Evolutionary conservation across 2,888 invertebrate genomes (phyloP).

Genomic region (Hyles lineata): DNA sequence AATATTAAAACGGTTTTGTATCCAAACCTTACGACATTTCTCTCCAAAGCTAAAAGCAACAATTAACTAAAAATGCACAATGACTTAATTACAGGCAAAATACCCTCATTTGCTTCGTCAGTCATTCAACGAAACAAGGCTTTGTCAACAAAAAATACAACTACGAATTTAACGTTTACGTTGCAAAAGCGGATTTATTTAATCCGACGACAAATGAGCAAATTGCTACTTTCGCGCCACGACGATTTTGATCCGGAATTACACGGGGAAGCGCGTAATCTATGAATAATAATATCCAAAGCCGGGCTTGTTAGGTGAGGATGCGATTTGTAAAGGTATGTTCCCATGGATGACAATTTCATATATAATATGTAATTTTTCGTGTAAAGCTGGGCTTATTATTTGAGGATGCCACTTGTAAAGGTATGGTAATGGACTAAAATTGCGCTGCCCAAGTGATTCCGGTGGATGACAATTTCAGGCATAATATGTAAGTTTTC

Average conservation of each 20-base stretch:
- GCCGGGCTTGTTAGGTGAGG: not conserved
- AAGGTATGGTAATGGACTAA: not conserved
- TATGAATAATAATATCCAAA: conserved; percentile 1
- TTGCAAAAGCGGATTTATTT: conserved; percentile 6
- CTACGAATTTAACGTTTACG: not conserved
- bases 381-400: not conserved
- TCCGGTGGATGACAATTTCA: no score
- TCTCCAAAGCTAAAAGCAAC: no score
- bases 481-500: no score
- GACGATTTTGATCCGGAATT: not conserved
- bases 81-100: no score
- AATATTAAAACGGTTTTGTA: no score
- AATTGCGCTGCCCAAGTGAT: not conserved
- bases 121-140: not conserved
- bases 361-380: no score
- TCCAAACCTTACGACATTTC: no score
- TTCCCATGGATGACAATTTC: no score
- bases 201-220: conserved; percentile 1
- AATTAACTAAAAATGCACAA: no score
- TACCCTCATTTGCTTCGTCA: no score
- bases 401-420: not conserved
- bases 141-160: not conserved
- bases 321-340: not conserved
- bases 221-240: not conserved
- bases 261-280: not conserved